These are phyloP conservation scores for Pseudanteris insignis DNA, from an alignment of 2,888 invertebrate species.

Conservation along the genomic window DNA sequence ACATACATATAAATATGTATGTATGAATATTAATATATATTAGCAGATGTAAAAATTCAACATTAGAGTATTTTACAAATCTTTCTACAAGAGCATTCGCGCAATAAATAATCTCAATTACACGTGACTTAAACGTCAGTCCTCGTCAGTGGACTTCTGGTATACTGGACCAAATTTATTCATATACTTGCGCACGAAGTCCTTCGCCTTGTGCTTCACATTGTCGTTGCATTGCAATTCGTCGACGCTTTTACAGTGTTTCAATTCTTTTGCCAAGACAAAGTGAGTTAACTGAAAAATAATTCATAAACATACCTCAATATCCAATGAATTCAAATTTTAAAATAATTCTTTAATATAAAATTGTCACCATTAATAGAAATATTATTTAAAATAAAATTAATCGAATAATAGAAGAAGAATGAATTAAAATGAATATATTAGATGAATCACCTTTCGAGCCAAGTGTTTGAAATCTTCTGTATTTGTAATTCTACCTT, in stretches of 20 bases:
- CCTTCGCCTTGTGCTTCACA: slow-evolving; percentile 93
- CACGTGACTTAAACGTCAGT: slow-evolving; percentile 52
- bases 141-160: slow-evolving; percentile 75
- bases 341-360: too few relatives aligned
- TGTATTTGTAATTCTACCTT: slow-evolving; percentile 85
- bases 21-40: background rate
- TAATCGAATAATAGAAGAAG: too few relatives aligned
- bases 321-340: too few relatives aligned
- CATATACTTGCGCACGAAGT: slow-evolving; percentile 96
- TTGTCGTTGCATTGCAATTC: slow-evolving; percentile 88
- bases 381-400: too few relatives aligned
- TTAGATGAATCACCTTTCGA: slow-evolving; percentile 77
- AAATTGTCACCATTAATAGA: too few relatives aligned
- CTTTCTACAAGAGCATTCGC: slow-evolving; percentile 34
- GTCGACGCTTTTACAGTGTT: slow-evolving; percentile 87
- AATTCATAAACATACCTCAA: too few relatives aligned
- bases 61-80: slow-evolving; percentile 31
- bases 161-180: slow-evolving; percentile 88
- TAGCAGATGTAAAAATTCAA: slow-evolving; percentile 8
- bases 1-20: background rate
- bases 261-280: slow-evolving; percentile 93
- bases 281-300: slow-evolving; percentile 87
- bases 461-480: slow-evolving; percentile 96
- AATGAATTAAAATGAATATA: slow-evolving; percentile 3
- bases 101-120: slow-evolving; percentile 44